Evolutionary conservation across 2,888 invertebrate species (phyloP).

Genomic region (Drosophila fungiperda): DNA sequence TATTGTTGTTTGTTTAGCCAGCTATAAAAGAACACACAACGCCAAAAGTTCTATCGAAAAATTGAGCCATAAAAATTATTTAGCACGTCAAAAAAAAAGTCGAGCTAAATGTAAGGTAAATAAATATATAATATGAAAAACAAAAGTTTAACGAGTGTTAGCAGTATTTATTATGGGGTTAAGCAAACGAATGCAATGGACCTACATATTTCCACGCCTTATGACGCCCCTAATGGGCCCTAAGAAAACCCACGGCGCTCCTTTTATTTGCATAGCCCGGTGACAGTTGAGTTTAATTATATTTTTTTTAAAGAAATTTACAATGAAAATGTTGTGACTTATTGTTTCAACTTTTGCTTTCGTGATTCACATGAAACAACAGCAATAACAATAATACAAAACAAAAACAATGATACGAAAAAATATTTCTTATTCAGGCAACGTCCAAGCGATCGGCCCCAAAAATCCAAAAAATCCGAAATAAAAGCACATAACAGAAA

Average conservation of each 20-base stretch:
- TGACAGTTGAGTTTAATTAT: conserved; percentile 63
- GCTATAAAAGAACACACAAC: conserved; percentile 62
- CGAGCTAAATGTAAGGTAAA: conserved; percentile 60
- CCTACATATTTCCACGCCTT: conserved; percentile 18
- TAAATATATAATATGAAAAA: conserved; percentile 57
- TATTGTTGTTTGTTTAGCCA: conserved; percentile 68
- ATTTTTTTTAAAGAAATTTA: conserved; percentile 64
- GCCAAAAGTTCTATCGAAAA: conserved; percentile 71
- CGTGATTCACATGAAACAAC: conserved; percentile 53
- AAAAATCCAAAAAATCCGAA: conserved; percentile 8
- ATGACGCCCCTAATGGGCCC: neutral
- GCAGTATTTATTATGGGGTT: conserved; percentile 55
- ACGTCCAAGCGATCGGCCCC: conserved; percentile 65
- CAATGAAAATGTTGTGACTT: conserved; percentile 54
- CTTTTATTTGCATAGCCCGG: conserved; percentile 70
- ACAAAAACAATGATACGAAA: neutral
- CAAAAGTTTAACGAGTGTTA: conserved; percentile 38
- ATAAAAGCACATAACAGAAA: conserved; percentile 17
- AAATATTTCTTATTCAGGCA: conserved; percentile 67
- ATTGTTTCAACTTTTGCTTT: conserved; percentile 31
- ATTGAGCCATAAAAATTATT: conserved; percentile 66
- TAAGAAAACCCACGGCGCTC: conserved; percentile 55
- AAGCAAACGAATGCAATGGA: conserved; percentile 50
- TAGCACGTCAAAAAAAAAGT: conserved; percentile 52
- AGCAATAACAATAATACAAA: conserved; percentile 8